These are phyloP conservation scores for Corapipo altera DNA, from an alignment of 2,113 vertebrate species.

Conservation along the genomic window DNA sequence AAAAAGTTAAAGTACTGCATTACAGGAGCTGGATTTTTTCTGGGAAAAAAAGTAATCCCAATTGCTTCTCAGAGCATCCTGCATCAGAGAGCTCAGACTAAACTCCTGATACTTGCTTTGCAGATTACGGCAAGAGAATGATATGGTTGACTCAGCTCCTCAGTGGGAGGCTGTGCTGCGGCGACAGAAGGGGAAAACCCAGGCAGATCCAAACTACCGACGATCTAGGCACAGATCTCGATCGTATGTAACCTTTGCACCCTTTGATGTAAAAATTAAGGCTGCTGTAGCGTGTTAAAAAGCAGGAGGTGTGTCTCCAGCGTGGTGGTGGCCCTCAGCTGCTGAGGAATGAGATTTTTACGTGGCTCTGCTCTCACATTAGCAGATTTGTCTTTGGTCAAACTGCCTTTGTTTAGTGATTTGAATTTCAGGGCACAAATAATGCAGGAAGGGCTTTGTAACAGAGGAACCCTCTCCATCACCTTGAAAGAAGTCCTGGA, in stretches of 20 bases:
- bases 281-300: background rate
- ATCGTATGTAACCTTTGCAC: slow-evolving; percentile 58
- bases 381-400: background rate
- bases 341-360: background rate
- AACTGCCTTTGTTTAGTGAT: background rate
- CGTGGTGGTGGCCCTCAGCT: background rate
- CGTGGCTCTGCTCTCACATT: fast-evolving
- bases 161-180: slow-evolving; percentile 88
- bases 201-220: slow-evolving; percentile 78
- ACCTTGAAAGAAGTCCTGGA: background rate
- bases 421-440: background rate
- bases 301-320: background rate
- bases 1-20: background rate
- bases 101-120: background rate
- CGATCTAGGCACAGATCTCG: slow-evolving; percentile 87
- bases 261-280: background rate
- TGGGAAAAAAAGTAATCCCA: fast-evolving
- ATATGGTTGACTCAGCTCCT: slow-evolving; percentile 85
- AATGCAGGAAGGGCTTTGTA: background rate
- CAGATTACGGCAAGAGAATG: slow-evolving; percentile 86
- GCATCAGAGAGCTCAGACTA: background rate
- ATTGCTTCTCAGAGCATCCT: background rate
- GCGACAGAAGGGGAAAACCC: slow-evolving; percentile 83
- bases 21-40: background rate
- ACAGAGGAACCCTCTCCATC: background rate